A percentile compares a stretch with the other conserved stretches of the same genome.
phyloP scores from a whole-genome alignment of 2,888 invertebrate species.

The Marronus borbonicus region DNA sequence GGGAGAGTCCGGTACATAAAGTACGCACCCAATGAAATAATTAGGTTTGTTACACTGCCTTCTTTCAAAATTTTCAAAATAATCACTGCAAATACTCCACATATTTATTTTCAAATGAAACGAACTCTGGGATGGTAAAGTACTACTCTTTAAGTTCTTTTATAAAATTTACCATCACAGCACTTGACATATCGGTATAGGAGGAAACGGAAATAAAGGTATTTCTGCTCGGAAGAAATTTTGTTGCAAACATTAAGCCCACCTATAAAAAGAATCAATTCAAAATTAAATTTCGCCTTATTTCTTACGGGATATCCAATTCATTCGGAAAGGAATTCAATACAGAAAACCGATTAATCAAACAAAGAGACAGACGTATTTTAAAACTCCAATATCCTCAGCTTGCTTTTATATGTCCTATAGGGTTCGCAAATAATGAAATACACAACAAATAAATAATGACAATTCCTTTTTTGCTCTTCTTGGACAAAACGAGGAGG shows the following conservation, averaged over 20 bases:
- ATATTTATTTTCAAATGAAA: too few relatives aligned
- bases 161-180: too few relatives aligned
- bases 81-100: too few relatives aligned
- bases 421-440: background rate
- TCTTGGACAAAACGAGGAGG: background rate
- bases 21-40: too few relatives aligned
- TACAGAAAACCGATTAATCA: slow-evolving; percentile 20
- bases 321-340: background rate
- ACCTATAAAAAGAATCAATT: background rate
- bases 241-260: background rate
- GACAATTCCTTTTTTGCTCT: background rate
- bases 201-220: too few relatives aligned
- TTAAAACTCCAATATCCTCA: slow-evolving; percentile 23
- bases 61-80: too few relatives aligned
- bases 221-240: too few relatives aligned
- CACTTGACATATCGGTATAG: too few relatives aligned
- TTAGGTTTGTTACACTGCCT: too few relatives aligned
- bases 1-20: too few relatives aligned
- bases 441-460: slow-evolving; percentile 26
- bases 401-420: background rate
- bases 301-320: background rate
- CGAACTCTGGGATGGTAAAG: too few relatives aligned
- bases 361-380: background rate
- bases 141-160: too few relatives aligned
- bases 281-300: background rate